phyloP scores from a whole-genome alignment of 2,113 vertebrate genomes.

The Struthidea cinerea region DNA sequence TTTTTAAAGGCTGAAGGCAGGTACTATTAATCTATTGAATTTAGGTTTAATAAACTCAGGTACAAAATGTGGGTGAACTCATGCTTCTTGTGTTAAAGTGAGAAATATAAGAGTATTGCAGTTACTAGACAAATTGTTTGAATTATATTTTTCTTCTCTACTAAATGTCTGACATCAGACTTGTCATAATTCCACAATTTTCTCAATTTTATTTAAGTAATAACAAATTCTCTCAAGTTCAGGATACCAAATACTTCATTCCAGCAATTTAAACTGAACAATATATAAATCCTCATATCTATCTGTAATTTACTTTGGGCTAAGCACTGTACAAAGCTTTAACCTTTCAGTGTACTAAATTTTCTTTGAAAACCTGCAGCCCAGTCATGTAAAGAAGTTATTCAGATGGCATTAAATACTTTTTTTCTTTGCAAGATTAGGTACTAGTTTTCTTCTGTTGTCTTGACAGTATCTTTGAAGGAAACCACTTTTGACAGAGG shows the following conservation, averaged over 20 bases:
- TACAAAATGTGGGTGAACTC: background rate
- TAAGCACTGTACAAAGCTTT: background rate
- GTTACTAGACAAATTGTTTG: background rate
- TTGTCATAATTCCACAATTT: background rate
- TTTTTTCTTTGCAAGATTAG: background rate
- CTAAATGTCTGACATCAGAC: background rate
- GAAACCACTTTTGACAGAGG: background rate
- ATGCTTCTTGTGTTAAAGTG: background rate
- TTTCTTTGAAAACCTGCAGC: background rate
- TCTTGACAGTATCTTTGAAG: background rate
- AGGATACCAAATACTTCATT: background rate
- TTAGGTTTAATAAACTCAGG: background rate
- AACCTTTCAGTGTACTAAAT: background rate
- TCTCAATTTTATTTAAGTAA: background rate
- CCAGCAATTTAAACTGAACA: background rate
- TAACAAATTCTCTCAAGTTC: background rate
- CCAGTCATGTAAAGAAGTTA: background rate
- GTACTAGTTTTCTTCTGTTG: background rate
- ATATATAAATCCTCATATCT: background rate
- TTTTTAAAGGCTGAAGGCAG: background rate
- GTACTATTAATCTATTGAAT: background rate
- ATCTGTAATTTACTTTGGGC: background rate
- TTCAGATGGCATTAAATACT: background rate
- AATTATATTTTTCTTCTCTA: background rate
- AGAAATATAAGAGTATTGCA: background rate